These are phyloP conservation scores for Steinernema scapterisci DNA, from an alignment of 2,888 invertebrate genomes.

Conservation along the genomic window DNA sequence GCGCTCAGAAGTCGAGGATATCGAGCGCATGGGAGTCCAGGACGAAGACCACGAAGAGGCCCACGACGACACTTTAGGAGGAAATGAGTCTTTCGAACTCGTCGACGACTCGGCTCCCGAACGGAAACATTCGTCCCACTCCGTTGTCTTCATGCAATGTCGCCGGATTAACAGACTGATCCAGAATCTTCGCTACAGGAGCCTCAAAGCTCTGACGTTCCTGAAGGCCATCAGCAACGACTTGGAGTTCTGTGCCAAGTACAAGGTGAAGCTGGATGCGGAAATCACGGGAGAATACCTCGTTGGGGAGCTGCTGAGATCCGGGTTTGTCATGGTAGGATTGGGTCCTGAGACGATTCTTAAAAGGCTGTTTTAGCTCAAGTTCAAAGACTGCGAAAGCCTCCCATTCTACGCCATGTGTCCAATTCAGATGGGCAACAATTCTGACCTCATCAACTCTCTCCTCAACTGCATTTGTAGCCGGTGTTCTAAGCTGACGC, in stretches of 20 bases:
- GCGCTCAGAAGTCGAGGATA: constrained; percentile 2
- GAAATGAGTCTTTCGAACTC: background rate
- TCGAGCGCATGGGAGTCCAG: constrained; percentile 7
- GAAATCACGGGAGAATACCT: constrained; percentile 26
- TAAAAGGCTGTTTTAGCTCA: constrained; percentile 30
- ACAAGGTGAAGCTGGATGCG: constrained; percentile 31
- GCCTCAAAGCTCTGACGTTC: constrained; percentile 41
- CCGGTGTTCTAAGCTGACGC: background rate
- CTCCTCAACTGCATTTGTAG: constrained; percentile 39
- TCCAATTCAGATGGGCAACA: constrained; percentile 36
- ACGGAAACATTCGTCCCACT: constrained; percentile 11
- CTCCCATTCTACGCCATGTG: constrained; percentile 39
- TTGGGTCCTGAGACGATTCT: background rate
- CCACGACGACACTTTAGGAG: background rate
- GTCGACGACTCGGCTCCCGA: constrained; percentile 8
- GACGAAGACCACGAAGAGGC: background rate
- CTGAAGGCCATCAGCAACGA: constrained; percentile 43
- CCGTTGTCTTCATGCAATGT: constrained; percentile 40
- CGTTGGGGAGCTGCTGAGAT: constrained; percentile 29
- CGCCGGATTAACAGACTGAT: constrained; percentile 40
- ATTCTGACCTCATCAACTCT: constrained; percentile 36
- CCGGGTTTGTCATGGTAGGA: constrained; percentile 16
- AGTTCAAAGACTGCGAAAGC: constrained; percentile 36
- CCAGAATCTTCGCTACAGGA: constrained; percentile 42
- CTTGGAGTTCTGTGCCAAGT: constrained; percentile 43